Evolutionary conservation across 2,797 vertebrate genomes (phyloP).

Genomic region (Epinephelus awoara): DNA sequence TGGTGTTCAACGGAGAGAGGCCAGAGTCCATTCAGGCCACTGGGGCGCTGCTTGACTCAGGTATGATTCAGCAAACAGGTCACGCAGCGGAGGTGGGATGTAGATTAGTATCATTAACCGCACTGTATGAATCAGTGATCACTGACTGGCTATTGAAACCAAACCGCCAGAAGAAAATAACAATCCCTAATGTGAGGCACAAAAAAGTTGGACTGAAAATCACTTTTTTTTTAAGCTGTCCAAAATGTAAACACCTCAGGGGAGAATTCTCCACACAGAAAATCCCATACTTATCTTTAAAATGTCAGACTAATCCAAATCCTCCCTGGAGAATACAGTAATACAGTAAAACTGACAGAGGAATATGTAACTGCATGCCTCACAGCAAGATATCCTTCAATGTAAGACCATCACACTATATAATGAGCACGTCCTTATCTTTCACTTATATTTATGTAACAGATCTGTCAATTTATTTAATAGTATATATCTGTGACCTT

Average conservation of each 20-base stretch:
- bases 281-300: conserved; percentile 65
- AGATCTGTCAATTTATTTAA: not conserved
- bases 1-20: conserved; percentile 86
- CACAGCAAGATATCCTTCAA: conserved; percentile 37
- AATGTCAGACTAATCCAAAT: conserved; percentile 71
- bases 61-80: conserved; percentile 67
- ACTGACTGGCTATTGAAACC: not conserved
- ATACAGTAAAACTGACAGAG: conserved; percentile 41
- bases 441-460: not conserved
- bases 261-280: conserved; percentile 53
- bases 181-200: not conserved
- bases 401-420: conserved; percentile 19
- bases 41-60: conserved; percentile 81
- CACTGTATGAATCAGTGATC: conserved; percentile 33
- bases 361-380: conserved; percentile 43
- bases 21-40: conserved; percentile 83
- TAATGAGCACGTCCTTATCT: conserved; percentile 25
- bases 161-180: not conserved
- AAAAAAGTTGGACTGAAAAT: conserved; percentile 23
- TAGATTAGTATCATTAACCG: conserved; percentile 52
- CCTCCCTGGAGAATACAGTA: conserved; percentile 53
- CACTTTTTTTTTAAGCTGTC: conserved; percentile 28
- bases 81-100: conserved; percentile 13
- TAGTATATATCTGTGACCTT: not conserved
- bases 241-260: conserved; percentile 49